Base-by-base conservation (phyloP, 2,113 vertebrate genomes). In the Callipepla squamata region DNA sequence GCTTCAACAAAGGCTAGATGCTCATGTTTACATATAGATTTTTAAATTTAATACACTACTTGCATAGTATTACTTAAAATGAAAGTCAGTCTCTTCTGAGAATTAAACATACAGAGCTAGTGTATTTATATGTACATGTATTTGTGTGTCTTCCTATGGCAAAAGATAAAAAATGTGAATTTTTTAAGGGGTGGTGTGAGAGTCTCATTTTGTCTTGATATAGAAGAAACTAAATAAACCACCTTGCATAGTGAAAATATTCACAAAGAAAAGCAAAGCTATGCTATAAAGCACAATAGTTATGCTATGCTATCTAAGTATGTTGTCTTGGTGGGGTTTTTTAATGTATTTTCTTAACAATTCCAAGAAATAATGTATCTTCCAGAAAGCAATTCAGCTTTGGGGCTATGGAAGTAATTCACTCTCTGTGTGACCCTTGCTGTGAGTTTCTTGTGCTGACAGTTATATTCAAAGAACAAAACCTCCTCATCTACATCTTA, bases 41-140 rank as follows among this genome's bases (percentile, higher is more conserved):
- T 80, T 55, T 15, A 22, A 59, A 61, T 4, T 11, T 28, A 78
- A 90, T 30, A 5, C 17, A 55, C 11, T 26, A 21, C 0, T 0
- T 55, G 45, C 28, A 20, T 8, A 23, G 5, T 20, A 42, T 32
- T 25, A 79, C 18, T 84, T 53, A 84, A 11, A 74, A 11, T 1
- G 0, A 4, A 75, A 78, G 19, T 34, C 18, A 78, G 26, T 23
- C 4, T 6, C 26, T 69, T 36, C 68, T 48, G 5, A 90, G 50
- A n/a, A 77, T 36, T 53, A 82, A 81, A 34, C 7, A 57, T 12
- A 80, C 77, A 90, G 38, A 53, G 1, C 0, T 14, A 38, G 80
- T 7, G 30, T 3, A 66, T 21, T 87, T 80, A 53, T 53, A 66
- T 25, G 78, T 13, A 66, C 11, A 44, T 13, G 82, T 77, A 34